These are phyloP conservation scores for Harpagoxenus sublaevis DNA, from an alignment of 2,888 invertebrate species.

Conservation along the genomic window DNA sequence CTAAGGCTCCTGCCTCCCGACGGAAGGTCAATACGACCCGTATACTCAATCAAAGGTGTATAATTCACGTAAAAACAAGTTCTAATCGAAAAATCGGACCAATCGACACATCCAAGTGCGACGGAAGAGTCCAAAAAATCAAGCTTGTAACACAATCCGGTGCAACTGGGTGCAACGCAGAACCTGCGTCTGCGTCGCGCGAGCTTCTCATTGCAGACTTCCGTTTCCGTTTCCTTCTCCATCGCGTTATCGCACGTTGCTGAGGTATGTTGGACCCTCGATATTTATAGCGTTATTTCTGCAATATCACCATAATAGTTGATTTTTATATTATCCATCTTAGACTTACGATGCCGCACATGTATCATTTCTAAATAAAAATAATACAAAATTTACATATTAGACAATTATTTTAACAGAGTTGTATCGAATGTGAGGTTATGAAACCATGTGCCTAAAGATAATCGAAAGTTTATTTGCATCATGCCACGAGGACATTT, in stretches of 20 bases:
- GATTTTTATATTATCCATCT: not conserved
- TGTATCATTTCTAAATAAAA: not conserved
- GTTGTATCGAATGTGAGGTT: conserved; percentile 57
- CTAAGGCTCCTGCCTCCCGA: too few relatives aligned
- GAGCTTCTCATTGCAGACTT: conserved; percentile 27
- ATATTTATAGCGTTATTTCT: not conserved
- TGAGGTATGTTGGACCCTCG: conserved; percentile 80
- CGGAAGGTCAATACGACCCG: too few relatives aligned
- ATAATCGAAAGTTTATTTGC: not conserved
- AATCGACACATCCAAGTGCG: too few relatives aligned
- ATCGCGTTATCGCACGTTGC: conserved; percentile 83
- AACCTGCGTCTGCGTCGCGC: too few relatives aligned
- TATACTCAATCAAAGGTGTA: too few relatives aligned
- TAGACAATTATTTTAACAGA: not conserved
- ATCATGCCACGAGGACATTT: not conserved
- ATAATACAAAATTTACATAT: not conserved
- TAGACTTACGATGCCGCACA: not conserved
- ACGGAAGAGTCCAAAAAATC: too few relatives aligned
- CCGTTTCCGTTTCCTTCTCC: conserved; percentile 74
- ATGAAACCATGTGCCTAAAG: conserved; percentile 62
- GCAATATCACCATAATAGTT: not conserved
- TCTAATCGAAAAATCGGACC: too few relatives aligned
- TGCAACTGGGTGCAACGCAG: too few relatives aligned
- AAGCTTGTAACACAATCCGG: too few relatives aligned
- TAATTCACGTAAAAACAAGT: too few relatives aligned